Evolutionary conservation across 1,140 invertebrate genomes (phyloP), one percentile per base, ranked within the genome.

Genomic region (Drosophila equinoxialis): DNA sequence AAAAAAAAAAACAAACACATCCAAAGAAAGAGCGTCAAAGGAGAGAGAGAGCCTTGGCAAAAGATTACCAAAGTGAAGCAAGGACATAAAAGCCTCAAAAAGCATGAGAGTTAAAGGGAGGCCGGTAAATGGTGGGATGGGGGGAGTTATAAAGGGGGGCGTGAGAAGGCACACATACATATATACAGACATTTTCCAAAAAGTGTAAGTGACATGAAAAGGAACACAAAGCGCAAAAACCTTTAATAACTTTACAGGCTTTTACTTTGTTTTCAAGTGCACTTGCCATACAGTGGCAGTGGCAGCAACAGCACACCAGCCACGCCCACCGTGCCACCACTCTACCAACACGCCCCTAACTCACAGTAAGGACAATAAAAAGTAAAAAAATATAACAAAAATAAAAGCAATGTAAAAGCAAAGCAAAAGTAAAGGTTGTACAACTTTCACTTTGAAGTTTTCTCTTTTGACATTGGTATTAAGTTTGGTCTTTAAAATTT

Each of bases 171-270:
- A 11, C 2, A 23, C 20, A 23, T 11, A 11, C 10, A 39, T 11
- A 11, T 23, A 6, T 51, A 51, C 20, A 23, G 10, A 51, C 8
- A 51, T 51, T 11, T 51, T 51, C 58, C 67, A 77, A 84, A 74
- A 86, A 86, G 79, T 86, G 82, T 87, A 86, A 86, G 82, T 86
- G 82, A 86, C 82, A 86, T 86, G 79, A 86, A 86, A 86, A 83
- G 71, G 65, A 70, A 66, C 79, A 82, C 82, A 85, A 86, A 87
- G 79, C 82, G 71, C 82, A 85, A 87, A 83, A 86, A 86, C 82
- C 82, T 86, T 86, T 86, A 86, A 86, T 86, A 86, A 79, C 79
- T 87, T 86, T 87, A 86, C 79, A 51, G 45, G 82, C 79, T 86
- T 79, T 51, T 51, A 51, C 45, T 86, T 87, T 86, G 83, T 86